A percentile compares a stretch with the other conserved stretches of the same genome.
phyloP scores from a whole-genome alignment of 1,140 invertebrate species.

The Asobara japonica region DNA sequence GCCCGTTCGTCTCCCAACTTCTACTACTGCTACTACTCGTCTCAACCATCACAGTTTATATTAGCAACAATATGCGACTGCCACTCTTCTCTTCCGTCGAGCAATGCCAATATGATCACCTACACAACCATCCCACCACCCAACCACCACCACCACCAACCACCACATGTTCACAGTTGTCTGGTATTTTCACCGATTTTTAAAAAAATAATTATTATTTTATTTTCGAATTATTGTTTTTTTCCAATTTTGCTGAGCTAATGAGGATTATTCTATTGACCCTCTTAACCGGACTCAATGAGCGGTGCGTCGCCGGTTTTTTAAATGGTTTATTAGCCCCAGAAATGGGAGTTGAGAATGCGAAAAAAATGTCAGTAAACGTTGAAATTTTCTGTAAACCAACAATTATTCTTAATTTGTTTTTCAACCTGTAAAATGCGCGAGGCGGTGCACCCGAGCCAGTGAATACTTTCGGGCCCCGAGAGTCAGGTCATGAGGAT shows the following conservation, averaged over 20 bases:
- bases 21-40: constrained; percentile 57
- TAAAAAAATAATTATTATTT: constrained; percentile 59
- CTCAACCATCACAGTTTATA: constrained; percentile 63
- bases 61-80: constrained; percentile 51
- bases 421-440: too few species aligned
- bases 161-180: constrained; percentile 66
- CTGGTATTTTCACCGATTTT: constrained; percentile 66
- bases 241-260: constrained; percentile 6
- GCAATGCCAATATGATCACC: constrained; percentile 64
- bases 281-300: not conserved
- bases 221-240: constrained; percentile 38
- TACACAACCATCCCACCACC: constrained; percentile 64
- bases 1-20: constrained; percentile 43
- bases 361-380: too few species aligned
- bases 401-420: too few species aligned
- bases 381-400: too few species aligned
- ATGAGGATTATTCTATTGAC: constrained; percentile 15
- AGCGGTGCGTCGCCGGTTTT: not conserved
- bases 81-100: constrained; percentile 60
- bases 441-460: too few species aligned
- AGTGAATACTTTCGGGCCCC: too few species aligned
- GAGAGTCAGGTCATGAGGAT: too few species aligned
- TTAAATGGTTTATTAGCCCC: not conserved
- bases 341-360: too few species aligned
- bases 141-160: constrained; percentile 58